These are phyloP conservation scores for Xanthorhoe spadicearia DNA, from an alignment of 2,888 invertebrate species.

Conservation along the genomic window DNA sequence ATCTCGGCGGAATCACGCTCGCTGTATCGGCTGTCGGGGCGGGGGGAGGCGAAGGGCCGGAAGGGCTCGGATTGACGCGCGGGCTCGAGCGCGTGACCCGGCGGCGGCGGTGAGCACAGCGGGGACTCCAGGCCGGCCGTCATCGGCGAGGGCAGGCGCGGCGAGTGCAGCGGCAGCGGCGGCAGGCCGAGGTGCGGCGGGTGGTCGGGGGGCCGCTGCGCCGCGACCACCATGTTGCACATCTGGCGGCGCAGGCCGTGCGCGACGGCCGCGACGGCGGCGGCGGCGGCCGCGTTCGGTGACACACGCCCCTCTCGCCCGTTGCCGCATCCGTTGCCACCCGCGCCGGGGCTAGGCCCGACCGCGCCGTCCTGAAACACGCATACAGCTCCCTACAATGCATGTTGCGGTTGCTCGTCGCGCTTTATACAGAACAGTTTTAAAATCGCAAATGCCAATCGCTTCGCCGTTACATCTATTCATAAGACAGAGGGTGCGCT, in stretches of 20 bases:
- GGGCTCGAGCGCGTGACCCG: slow-evolving; percentile 88
- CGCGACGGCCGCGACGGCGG: slow-evolving; percentile 94
- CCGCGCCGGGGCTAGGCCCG: slow-evolving; percentile 77
- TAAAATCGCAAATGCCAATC: slow-evolving; percentile 55
- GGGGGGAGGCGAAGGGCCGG: slow-evolving; percentile 85
- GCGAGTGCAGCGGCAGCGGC: slow-evolving; percentile 72
- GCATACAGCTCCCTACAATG: slow-evolving; percentile 46
- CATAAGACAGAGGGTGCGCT: background rate
- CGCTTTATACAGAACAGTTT: slow-evolving; percentile 13
- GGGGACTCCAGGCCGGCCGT: slow-evolving; percentile 86
- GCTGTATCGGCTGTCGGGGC: slow-evolving; percentile 86
- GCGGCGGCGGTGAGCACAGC: slow-evolving; percentile 86
- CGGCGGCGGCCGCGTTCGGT: slow-evolving; percentile 90
- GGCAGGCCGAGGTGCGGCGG: slow-evolving; percentile 80
- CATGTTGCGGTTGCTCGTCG: slow-evolving; percentile 26
- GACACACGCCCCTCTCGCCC: slow-evolving; percentile 83
- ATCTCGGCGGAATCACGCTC: slow-evolving; percentile 85
- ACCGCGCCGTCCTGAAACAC: slow-evolving; percentile 85
- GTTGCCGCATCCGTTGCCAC: slow-evolving; percentile 83
- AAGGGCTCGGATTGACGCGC: slow-evolving; percentile 79
- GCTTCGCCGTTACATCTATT: slow-evolving; percentile 51
- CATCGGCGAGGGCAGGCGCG: slow-evolving; percentile 82
- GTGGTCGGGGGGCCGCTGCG: slow-evolving; percentile 74
- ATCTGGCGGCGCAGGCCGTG: slow-evolving; percentile 94
- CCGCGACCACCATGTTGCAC: slow-evolving; percentile 91